A percentile compares a stretch with the other conserved stretches of the same genome.
Conservation (phyloP, 2,113 vertebrate genomes). For the Pygoscelis antarcticus region DNA sequence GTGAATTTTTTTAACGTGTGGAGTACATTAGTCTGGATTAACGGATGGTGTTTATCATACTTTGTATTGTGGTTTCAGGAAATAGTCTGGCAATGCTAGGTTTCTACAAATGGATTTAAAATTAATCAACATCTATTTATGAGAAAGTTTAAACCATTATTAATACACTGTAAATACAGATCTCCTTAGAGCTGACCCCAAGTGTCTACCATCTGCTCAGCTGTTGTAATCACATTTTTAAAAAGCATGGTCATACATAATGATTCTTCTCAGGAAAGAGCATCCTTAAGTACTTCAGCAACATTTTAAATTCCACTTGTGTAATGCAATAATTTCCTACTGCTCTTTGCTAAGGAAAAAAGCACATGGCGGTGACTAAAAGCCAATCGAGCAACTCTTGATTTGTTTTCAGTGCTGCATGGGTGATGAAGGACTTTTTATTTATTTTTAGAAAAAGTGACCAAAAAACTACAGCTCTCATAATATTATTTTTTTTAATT, state of each 20-base stretch:
- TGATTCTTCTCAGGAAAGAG: conserved; percentile 60
- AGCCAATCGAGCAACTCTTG: background rate
- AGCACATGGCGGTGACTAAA: conserved; percentile 35
- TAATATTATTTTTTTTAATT: background rate
- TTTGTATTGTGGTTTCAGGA: conserved; percentile 77
- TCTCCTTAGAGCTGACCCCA: conserved; percentile 69
- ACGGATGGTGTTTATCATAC: conserved; percentile 77
- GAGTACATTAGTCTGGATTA: conserved; percentile 75
- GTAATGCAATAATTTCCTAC: conserved; percentile 57
- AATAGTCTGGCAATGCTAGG: conserved; percentile 77
- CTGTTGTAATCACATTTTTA: conserved; percentile 77
- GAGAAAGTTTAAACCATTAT: conserved; percentile 85
- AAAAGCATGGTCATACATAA: conserved; percentile 65
- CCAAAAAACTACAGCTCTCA: background rate
- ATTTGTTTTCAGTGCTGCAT: background rate
- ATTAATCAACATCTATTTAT: conserved; percentile 87
- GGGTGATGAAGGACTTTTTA: background rate
- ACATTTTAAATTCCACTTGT: conserved; percentile 67
- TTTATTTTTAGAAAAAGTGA: conserved; percentile 15
- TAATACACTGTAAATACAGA: conserved; percentile 83
- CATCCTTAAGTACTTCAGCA: conserved; percentile 61
- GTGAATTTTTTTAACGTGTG: conserved; percentile 61
- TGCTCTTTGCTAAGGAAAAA: conserved; percentile 47
- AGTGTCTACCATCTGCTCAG: conserved; percentile 74
- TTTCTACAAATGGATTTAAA: conserved; percentile 82